Base-by-base conservation (phyloP, 2,888 invertebrate genomes). In the Melanargia galathea region DNA sequence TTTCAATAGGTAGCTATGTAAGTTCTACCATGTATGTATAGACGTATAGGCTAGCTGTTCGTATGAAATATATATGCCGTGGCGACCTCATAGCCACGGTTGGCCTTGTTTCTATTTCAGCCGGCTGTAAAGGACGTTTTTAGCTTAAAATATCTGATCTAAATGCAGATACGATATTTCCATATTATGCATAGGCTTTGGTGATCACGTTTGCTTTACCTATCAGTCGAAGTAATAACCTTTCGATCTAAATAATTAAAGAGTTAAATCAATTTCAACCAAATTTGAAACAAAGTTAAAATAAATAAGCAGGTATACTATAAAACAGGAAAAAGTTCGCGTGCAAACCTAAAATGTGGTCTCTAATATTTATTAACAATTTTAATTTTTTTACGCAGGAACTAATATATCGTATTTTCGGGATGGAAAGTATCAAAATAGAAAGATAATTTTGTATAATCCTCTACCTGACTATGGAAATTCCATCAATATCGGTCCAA, bases 91-190 rank as follows among this genome's bases (percentile, higher is more conserved):
- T 70, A 71, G 63, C 67, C 18, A 18, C 61, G 68, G 68, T 70
- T 73, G 82, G 78, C 87, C 88, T 86, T 79, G 82, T 75, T 82
- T 77, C 83, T 87, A 89, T 88, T 86, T 86, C 73, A 82, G 73
- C 72, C 71, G 73, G 74, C 75, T 75, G 70, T 72, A 80, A 83
- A 85, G 84, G 83, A 83, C 82, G 75, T 72, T 75, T 73, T 74
- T 67, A 67, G 78, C 78, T 82, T 69, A 80, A 81, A 85, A 86
- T 84, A 84, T 70, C 72, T 76, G 76, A 79, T 83, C 77, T 81
- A 83, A 80, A 85, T 83, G 77, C 77, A 84, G 83, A 83, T 78
- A 71, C 73, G 75, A 79, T 78, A 78, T 79, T 80, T 79, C 67
- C 70, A 77, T 71, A 73, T 74, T 73, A 71, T 73, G 71, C 73